Conservation (phyloP, 2,797 vertebrate genomes). For the Rhinophrynus dorsalis region DNA sequence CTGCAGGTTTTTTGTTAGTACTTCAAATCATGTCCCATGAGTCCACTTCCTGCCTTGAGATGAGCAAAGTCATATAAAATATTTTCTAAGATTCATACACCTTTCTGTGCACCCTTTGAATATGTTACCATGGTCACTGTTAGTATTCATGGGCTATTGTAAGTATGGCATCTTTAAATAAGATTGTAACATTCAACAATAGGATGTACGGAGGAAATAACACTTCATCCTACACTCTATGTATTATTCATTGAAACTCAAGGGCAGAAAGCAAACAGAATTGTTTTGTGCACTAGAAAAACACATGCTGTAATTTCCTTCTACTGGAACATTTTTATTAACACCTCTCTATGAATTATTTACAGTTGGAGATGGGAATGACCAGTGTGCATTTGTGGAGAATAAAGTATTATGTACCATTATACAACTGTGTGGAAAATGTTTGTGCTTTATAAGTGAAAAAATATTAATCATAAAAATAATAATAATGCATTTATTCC, state of each 20-base stretch:
- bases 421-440: too few relatives aligned
- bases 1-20: too few relatives aligned
- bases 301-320: conserved; percentile 31
- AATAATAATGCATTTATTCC: too few relatives aligned
- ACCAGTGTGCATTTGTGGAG: neutral
- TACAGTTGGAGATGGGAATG: conserved; percentile 26
- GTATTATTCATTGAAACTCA: conserved; percentile 44
- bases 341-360: conserved; percentile 37
- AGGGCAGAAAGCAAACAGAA: conserved; percentile 39
- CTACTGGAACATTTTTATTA: conserved; percentile 39
- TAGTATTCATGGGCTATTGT: too few relatives aligned
- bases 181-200: conserved; percentile 14
- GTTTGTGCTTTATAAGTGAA: too few relatives aligned
- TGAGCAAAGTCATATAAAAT: too few relatives aligned
- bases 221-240: conserved; percentile 37
- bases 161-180: conserved; percentile 40
- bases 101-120: too few relatives aligned
- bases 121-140: too few relatives aligned
- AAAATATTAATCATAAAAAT: too few relatives aligned
- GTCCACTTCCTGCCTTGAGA: too few relatives aligned
- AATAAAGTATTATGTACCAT: neutral
- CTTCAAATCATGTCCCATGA: too few relatives aligned
- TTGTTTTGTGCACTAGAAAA: conserved; percentile 36
- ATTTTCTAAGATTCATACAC: too few relatives aligned
- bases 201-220: conserved; percentile 23